Evolutionary conservation across 2,888 invertebrate species (phyloP), one percentile per base, ranked within the genome.

Genomic region (Urechis unicinctus): DNA sequence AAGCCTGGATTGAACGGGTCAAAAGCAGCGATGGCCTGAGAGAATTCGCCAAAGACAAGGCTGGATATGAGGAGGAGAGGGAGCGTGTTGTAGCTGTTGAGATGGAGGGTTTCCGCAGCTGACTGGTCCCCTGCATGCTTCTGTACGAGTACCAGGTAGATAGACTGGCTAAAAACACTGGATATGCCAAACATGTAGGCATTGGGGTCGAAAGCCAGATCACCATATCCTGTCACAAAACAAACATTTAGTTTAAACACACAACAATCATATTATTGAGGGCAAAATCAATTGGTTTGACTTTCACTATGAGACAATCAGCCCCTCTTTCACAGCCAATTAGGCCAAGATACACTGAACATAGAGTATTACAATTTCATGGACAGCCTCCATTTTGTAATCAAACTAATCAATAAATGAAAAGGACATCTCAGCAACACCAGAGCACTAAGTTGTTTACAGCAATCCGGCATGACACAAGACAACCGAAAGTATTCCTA

Each of bases 81-180:
- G 22, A 78, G 56, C 13, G 77, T 74, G 60, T 78, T 78, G 59
- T 71, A 68, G 59, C 77, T 72, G 67, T 77, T 78, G 28, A 79
- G 68, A 46, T 78, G 75, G 28, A 79, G 68, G 4, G 75, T 74
- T 51, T 78, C 75, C 2, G 72, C 64, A 1, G 77, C 73, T 29
- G 71, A 65, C 47, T 72, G 58, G 36, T 68, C 66, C 56, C 74
- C 72, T 13, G 73, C 65, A 50, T 66, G 66, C 57, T 68, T 69
- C 66, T 80, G 79, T 1, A 80, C 75, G 5, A 79, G 66, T 13
- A 79, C 72, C n/a, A 79, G 73, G 62, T 80, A 80, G 17, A 77
- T 53, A 1, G 78, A 74, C 59, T 80, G 80, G 1, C 74, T 74
- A 30, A 80, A 53, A 53, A 79, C 78, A 65, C 79, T 79, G 5